Percentiles rank a stretch among this genome's conserved stretches.
Evolutionary conservation across 23 tunicate genomes (phyloP).

Genomic region (Botrylloides violaceus): DNA sequence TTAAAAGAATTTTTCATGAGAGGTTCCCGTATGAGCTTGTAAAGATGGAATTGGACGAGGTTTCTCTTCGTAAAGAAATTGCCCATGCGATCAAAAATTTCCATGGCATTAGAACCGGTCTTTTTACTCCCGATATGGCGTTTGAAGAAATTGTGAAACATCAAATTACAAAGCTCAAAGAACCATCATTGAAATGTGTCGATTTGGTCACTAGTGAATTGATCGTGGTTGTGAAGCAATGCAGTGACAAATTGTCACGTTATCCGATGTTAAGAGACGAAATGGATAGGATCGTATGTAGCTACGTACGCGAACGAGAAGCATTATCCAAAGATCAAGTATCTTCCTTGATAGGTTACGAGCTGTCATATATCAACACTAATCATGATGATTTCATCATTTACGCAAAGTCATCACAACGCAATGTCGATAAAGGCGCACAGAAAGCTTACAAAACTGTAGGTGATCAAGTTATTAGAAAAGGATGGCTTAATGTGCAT

Average conservation of each 20-base stretch:
- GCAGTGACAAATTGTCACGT: slow-evolving; percentile 80
- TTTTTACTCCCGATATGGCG: slow-evolving; percentile 94
- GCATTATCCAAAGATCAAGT: slow-evolving; percentile 64
- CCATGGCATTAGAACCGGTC: slow-evolving; percentile 77
- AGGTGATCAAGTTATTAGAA: slow-evolving; percentile 83
- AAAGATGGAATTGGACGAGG: slow-evolving; percentile 88
- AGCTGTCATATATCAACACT: slow-evolving; percentile 93
- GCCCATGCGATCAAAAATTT: slow-evolving; percentile 79
- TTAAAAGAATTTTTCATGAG: slow-evolving; percentile 93
- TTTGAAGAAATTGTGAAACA: slow-evolving; percentile 91
- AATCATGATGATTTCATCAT: slow-evolving; percentile 96
- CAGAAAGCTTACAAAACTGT: slow-evolving; percentile 48
- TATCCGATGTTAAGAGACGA: slow-evolving; percentile 93
- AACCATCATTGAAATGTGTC: slow-evolving; percentile 76
- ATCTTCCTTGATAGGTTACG: slow-evolving; percentile 50
- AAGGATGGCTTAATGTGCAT: slow-evolving; percentile 90
- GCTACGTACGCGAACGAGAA: slow-evolving; percentile 60
- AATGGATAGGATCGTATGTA: slow-evolving; percentile 81
- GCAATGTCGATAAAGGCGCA: slow-evolving; percentile 59
- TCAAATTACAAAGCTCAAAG: slow-evolving; percentile 68
- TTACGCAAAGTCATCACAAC: slow-evolving; percentile 83
- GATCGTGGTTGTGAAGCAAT: slow-evolving; percentile 51
- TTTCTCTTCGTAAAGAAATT: slow-evolving; percentile 67
- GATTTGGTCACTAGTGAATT: slow-evolving; percentile 71
- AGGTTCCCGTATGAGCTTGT: slow-evolving; percentile 82